Base-by-base conservation (phyloP, 2,113 vertebrate species). In the Polypterus bichir region DNA sequence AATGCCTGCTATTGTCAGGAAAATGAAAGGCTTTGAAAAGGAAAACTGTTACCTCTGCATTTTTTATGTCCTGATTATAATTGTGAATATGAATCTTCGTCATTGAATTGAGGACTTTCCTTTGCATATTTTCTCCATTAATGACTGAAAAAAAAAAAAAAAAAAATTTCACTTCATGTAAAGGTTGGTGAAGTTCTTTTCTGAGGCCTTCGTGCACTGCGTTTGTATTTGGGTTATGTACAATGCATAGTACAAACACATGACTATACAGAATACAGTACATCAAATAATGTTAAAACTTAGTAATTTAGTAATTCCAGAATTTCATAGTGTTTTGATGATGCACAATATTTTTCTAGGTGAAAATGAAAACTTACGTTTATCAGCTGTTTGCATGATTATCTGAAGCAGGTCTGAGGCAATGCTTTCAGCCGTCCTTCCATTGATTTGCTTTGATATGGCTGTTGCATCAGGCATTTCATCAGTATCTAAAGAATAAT, bases 331-430 rank as follows among this genome's bases (percentile, higher is more conserved):
- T 2, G 27, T 27, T 27, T 27, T 27, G 27, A 27, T 27, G 27
- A 1, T 27, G 27, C n/a, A n/a, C n/a, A 27, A 27, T 27, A 27
- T 27, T 27, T 27, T 27, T 27, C 27, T 27, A 27, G 27, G 6
- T 51, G 49, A 51, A 61, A 27, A 44, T 60, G 47, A 10, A 5
- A 0, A 46, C 57, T 61, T 69, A 64, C 55, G 66, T 5, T 0
- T 4, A 27, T 51, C 62, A 57, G 52, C 57, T 47, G 68, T 65
- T 7, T 66, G 7, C 69, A 54, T 70, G n/a, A 74, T 68, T 44
- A 61, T 9, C 3, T 71, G 62, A 48, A 72, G 53, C 49, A 76
- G 6, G 7, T 71, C 67, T 1, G 7, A 2, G 3, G 58, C 9
- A 7, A 48, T 44, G 7, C n/a, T 44, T 67, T 65, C 67, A 61